Conservation (phyloP, 2,113 vertebrate genomes). For the Psilopsiagon aurifrons region DNA sequence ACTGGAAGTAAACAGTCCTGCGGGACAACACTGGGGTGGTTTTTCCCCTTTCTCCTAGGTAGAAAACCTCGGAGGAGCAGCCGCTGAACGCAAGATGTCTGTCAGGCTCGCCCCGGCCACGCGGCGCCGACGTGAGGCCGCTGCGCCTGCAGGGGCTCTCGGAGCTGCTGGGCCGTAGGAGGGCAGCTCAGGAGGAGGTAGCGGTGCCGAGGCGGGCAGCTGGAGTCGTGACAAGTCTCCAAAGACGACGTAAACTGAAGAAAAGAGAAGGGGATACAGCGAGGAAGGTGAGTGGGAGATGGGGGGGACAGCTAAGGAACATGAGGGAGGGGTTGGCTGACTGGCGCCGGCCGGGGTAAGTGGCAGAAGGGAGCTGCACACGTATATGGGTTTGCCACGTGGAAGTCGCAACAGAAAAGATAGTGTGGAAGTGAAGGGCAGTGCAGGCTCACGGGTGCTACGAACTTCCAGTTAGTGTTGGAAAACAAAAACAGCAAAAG, state of each 20-base stretch:
- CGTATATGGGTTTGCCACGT: accelerated
- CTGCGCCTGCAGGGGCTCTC: accelerated
- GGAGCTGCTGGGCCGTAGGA: accelerated
- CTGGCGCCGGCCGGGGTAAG: not conserved
- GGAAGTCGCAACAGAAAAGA: not conserved
- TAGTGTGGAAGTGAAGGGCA: accelerated
- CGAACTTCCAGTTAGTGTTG: not conserved
- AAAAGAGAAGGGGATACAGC: not conserved
- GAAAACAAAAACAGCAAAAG: not conserved
- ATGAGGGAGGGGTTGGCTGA: too few relatives aligned
- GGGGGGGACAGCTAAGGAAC: not conserved
- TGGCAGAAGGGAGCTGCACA: too few relatives aligned
- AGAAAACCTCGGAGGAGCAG: accelerated
- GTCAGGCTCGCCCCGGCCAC: not conserved
- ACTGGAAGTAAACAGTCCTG: not conserved
- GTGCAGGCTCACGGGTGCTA: not conserved
- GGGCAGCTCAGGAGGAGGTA: accelerated
- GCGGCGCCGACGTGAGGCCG: not conserved
- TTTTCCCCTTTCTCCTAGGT: not conserved
- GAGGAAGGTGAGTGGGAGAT: not conserved
- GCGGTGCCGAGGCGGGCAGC: accelerated
- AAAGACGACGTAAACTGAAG: not conserved
- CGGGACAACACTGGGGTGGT: too few relatives aligned
- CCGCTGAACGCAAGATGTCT: accelerated
- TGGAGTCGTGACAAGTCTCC: not conserved